A percentile compares a stretch with the other conserved stretches of the same genome.
phyloP scores from a whole-genome alignment of 2,113 vertebrate species.

The Speoplatyrhinus poulsoni region DNA sequence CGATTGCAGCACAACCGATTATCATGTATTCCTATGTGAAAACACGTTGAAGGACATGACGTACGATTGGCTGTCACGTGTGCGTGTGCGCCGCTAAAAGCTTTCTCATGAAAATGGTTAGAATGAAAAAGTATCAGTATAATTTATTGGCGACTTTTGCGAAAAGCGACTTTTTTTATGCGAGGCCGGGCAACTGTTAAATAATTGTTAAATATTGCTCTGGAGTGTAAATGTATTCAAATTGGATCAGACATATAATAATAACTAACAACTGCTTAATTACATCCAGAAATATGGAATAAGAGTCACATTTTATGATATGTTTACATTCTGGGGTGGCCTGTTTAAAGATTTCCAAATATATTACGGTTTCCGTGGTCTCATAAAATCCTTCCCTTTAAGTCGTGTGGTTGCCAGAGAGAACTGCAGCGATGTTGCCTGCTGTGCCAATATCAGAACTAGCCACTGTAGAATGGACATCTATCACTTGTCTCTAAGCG shows the following conservation, averaged over 20 bases:
- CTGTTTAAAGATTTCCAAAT: too few relatives aligned
- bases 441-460: conserved; percentile 38
- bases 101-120: too few relatives aligned
- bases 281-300: not conserved
- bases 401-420: conserved; percentile 9
- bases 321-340: too few relatives aligned
- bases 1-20: conserved; percentile 56
- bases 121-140: too few relatives aligned
- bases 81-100: not conserved
- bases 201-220: not conserved
- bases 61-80: conserved; percentile 38
- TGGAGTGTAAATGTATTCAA: not conserved
- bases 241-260: not conserved
- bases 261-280: not conserved
- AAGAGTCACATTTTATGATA: not conserved
- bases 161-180: too few relatives aligned
- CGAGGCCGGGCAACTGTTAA: too few relatives aligned
- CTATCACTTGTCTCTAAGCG: conserved; percentile 69
- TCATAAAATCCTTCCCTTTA: conserved; percentile 12
- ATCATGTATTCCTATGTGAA: conserved; percentile 25
- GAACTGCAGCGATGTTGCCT: conserved; percentile 32
- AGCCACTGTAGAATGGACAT: conserved; percentile 67
- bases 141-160: too few relatives aligned
- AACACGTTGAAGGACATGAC: conserved; percentile 36
- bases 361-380: too few relatives aligned